These are phyloP conservation scores for Dromius quadrimaculatus DNA, from an alignment of 2,888 invertebrate species.

Conservation along the genomic window DNA sequence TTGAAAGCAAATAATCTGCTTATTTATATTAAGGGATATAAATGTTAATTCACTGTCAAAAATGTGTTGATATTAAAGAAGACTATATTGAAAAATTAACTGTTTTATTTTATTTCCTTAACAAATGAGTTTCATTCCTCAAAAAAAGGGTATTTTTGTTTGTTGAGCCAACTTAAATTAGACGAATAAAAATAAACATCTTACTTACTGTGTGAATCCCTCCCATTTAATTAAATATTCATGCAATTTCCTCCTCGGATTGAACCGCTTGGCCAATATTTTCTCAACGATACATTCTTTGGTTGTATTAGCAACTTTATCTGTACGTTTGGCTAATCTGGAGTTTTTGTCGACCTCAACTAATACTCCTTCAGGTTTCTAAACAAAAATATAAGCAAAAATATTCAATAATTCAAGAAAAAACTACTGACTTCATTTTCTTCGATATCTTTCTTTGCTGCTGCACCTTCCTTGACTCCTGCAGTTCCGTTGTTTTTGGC, in stretches of 20 bases:
- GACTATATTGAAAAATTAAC: no score
- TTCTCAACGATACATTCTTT: conserved; percentile 83
- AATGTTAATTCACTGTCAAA: no score
- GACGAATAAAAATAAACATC: conserved; percentile 3
- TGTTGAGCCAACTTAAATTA: no score
- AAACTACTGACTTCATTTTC: no score
- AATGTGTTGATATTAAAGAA: no score
- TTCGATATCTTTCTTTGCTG: conserved; percentile 12
- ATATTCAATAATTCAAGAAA: no score
- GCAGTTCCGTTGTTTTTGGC: conserved; percentile 43
- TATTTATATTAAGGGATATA: no score
- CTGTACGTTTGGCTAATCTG: conserved; percentile 65
- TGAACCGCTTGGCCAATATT: conserved; percentile 86
- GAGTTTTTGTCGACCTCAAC: conserved; percentile 65
- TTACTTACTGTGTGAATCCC: conserved; percentile 78
- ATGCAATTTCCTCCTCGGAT: conserved; percentile 79
- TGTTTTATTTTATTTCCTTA: no score
- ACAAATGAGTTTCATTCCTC: no score
- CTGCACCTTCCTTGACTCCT: conserved; percentile 20
- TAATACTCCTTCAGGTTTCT: conserved; percentile 52
- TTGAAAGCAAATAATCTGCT: no score
- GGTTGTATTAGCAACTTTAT: conserved; percentile 60
- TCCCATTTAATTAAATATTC: conserved; percentile 92
- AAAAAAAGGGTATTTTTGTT: no score
- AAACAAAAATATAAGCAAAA: conserved; percentile 31